phyloP scores from a whole-genome alignment of 2,113 vertebrate species.

The Sinocyclocheilus anophthalmus region DNA sequence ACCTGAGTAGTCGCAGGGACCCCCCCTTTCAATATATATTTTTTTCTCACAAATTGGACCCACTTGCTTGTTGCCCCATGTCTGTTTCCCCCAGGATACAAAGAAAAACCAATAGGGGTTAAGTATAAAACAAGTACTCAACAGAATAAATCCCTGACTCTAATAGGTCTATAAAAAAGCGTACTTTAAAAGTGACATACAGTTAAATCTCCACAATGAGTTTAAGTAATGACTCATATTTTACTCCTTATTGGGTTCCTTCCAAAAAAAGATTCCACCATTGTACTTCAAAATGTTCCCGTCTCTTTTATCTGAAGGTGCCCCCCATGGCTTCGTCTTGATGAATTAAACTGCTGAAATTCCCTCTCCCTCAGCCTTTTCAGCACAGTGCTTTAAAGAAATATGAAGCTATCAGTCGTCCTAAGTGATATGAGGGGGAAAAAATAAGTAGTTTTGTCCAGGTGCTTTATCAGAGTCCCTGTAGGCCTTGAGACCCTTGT shows the following conservation, averaged over 20 bases:
- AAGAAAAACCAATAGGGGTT: background rate
- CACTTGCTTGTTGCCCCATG: background rate
- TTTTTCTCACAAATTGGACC: background rate
- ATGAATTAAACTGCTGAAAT: conserved; percentile 83
- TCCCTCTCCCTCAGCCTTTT: conserved; percentile 62
- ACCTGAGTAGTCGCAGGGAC: no score
- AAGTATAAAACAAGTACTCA: conserved; percentile 57
- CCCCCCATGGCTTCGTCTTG: conserved; percentile 74
- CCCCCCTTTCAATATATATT: background rate
- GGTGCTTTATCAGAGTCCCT: conserved; percentile 81
- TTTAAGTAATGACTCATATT: conserved; percentile 79
- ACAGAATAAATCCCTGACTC: conserved; percentile 62
- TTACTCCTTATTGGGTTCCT: conserved; percentile 66
- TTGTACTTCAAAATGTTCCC: conserved; percentile 72
- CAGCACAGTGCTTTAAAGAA: conserved; percentile 74
- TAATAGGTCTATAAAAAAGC: conserved; percentile 69
- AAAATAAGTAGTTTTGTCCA: conserved; percentile 82
- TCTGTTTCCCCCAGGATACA: background rate
- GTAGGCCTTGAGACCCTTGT: conserved; percentile 71
- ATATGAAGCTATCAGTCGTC: conserved; percentile 83
- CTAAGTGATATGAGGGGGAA: conserved; percentile 75
- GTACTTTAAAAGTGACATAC: conserved; percentile 62
- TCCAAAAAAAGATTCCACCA: conserved; percentile 72
- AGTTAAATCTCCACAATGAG: conserved; percentile 72
- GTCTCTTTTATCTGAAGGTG: conserved; percentile 76